Conservation (phyloP, 2,113 vertebrate genomes). For the Mobula hypostoma region DNA sequence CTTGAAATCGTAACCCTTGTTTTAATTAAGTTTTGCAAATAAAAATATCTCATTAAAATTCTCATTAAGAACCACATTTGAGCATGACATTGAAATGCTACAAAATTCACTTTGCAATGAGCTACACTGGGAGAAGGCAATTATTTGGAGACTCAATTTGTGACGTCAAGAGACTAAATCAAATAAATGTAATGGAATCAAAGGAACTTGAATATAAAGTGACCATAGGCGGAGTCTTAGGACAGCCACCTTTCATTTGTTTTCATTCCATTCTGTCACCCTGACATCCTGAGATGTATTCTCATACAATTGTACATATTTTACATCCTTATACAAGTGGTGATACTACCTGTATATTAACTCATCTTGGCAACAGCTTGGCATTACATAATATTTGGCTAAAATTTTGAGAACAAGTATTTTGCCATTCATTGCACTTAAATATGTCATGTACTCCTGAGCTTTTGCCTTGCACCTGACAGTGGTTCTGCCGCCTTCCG, state of each 20-base stretch:
- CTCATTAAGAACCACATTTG: slow-evolving; percentile 32
- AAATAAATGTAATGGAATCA: not conserved
- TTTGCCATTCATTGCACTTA: not conserved
- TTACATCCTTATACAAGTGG: not conserved
- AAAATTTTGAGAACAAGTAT: not conserved
- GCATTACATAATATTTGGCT: not conserved
- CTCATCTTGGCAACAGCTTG: too few relatives aligned
- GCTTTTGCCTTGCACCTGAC: not conserved
- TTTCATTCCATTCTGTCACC: not conserved
- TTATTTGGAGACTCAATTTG: slow-evolving; percentile 4
- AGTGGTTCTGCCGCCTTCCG: too few relatives aligned
- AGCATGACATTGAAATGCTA: slow-evolving; percentile 16
- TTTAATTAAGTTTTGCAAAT: slow-evolving; percentile 29
- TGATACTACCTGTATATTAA: not conserved
- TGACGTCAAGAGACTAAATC: not conserved
- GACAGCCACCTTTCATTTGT: not conserved
- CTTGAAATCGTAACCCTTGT: not conserved
- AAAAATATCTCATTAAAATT: slow-evolving; percentile 31
- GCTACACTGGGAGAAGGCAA: not conserved
- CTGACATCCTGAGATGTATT: not conserved
- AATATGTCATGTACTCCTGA: not conserved
- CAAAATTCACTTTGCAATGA: slow-evolving; percentile 23
- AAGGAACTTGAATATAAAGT: not conserved
- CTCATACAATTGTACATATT: too few relatives aligned
- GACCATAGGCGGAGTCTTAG: not conserved